Evolutionary conservation across 2,113 vertebrate species (phyloP).

Genomic region (Lamprologus tigripictilis): DNA sequence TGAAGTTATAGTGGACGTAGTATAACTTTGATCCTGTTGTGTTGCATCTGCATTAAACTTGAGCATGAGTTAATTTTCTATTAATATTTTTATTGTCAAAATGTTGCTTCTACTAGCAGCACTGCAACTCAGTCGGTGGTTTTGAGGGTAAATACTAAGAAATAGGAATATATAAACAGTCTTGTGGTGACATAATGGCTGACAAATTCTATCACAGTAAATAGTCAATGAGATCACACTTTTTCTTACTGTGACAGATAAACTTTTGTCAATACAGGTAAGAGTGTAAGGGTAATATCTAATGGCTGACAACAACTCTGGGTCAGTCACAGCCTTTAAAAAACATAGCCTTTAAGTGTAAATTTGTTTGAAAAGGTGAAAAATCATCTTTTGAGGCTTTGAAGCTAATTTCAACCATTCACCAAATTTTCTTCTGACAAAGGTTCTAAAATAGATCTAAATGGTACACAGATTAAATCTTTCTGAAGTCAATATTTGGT

Average conservation of each 20-base stretch:
- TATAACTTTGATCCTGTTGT: background rate
- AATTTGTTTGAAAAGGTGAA: background rate
- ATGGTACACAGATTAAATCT: background rate
- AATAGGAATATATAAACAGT: background rate
- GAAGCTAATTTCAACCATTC: background rate
- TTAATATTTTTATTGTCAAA: background rate
- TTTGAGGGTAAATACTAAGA: background rate
- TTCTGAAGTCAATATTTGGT: background rate
- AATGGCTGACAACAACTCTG: background rate
- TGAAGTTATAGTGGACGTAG: background rate
- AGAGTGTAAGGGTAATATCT: background rate
- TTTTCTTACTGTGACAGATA: too few relatives aligned
- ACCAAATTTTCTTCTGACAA: background rate
- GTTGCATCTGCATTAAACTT: background rate
- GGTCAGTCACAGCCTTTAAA: background rate
- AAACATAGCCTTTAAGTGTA: background rate
- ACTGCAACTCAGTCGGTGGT: background rate
- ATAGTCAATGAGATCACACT: background rate
- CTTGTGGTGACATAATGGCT: background rate
- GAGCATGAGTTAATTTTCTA: background rate
- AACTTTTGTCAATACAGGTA: too few relatives aligned
- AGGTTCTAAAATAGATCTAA: background rate
- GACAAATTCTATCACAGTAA: background rate
- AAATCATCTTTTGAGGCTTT: background rate
- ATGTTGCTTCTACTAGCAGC: background rate